Evolutionary conservation across 2,797 vertebrate genomes (phyloP).

Genomic region (Setipinna tenuifilis): DNA sequence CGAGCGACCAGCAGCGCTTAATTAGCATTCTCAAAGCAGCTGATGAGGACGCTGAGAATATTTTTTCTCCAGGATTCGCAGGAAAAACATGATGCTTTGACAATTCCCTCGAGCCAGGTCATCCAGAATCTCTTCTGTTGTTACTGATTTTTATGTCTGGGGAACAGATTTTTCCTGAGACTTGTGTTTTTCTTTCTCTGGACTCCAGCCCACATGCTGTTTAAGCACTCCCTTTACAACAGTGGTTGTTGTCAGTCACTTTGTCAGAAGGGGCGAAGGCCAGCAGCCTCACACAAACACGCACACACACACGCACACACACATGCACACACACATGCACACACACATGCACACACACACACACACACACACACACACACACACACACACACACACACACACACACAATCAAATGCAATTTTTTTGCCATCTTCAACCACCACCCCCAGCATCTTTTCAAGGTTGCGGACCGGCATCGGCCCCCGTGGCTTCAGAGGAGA

Average conservation of each 20-base stretch:
- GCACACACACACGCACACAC: neutral
- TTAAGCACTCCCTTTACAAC: constrained; percentile 2
- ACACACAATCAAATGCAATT: constrained; percentile 10
- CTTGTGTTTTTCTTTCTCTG: neutral
- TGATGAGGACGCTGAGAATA: neutral
- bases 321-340: too few species aligned
- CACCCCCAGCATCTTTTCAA: constrained; percentile 6
- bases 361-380: too few species aligned
- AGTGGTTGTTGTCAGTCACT: neutral
- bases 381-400: too few species aligned
- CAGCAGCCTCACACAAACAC: neutral
- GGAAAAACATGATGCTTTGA: constrained; percentile 4
- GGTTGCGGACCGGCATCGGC: neutral
- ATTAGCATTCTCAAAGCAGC: constrained; percentile 1
- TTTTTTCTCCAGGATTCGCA: neutral
- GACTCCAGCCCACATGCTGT: neutral
- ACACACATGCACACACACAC: too few species aligned
- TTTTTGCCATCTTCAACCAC: neutral
- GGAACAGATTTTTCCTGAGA: neutral
- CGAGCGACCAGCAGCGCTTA: neutral
- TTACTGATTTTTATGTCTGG: neutral
- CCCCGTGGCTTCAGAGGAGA: neutral
- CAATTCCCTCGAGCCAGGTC: constrained; percentile 6
- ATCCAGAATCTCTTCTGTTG: neutral
- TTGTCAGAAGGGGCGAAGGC: neutral